These are phyloP conservation scores for Athrips mouffetella DNA, from an alignment of 2,888 invertebrate genomes.

Conservation along the genomic window DNA sequence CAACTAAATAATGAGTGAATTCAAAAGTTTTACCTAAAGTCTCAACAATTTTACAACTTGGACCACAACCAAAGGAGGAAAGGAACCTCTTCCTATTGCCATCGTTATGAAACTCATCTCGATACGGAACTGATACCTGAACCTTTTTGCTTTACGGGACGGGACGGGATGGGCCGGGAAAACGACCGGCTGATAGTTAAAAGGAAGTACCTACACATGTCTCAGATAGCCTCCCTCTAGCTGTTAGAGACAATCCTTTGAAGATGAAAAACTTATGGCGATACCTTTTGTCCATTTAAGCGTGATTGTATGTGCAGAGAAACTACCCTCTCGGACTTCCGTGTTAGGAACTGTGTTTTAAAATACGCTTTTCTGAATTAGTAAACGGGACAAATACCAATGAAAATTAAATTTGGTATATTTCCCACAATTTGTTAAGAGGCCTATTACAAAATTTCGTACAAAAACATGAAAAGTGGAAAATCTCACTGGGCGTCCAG, in stretches of 20 bases:
- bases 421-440: no score
- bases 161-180: conserved; percentile 31
- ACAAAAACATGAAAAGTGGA: no score
- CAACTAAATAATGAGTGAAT: no score
- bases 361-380: no score
- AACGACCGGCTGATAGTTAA: conserved; percentile 38
- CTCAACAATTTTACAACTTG: conserved; percentile 26
- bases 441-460: no score
- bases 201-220: conserved; percentile 25
- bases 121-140: conserved; percentile 66
- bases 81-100: conserved; percentile 48
- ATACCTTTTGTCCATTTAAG: neutral
- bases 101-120: conserved; percentile 71
- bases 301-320: neutral
- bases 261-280: neutral
- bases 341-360: no score
- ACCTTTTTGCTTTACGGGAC: conserved; percentile 45
- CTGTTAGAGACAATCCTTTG: conserved; percentile 6
- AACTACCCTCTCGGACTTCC: neutral
- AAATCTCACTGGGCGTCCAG: no score
- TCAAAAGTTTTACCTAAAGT: neutral
- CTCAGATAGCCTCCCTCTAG: neutral
- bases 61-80: conserved; percentile 17
- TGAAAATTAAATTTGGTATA: no score
- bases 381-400: no score